phyloP scores from a whole-genome alignment of 2,113 vertebrate genomes.

The Synchiropus splendidus region DNA sequence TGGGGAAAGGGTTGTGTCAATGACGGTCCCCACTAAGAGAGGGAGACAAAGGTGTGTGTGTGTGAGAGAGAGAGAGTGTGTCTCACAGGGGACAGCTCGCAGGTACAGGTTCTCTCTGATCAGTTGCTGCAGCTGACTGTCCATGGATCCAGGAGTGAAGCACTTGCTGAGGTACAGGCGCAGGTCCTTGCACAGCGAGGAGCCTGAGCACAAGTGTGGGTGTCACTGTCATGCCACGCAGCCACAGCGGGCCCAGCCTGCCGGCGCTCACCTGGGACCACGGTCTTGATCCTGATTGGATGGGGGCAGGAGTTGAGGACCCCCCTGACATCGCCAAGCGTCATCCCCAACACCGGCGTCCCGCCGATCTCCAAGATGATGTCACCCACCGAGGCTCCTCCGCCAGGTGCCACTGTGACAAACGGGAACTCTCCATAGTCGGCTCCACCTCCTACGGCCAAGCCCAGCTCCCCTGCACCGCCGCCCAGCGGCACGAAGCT shows the following conservation, averaged over 20 bases:
- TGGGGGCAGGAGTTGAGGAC: conserved; percentile 72
- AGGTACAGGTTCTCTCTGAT: conserved; percentile 73
- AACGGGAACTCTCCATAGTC: conserved; percentile 74
- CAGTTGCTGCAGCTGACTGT: conserved; percentile 72
- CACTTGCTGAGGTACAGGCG: conserved; percentile 72
- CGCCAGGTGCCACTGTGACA: conserved; percentile 64
- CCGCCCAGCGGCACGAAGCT: conserved; percentile 66
- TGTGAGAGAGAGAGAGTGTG: conserved; percentile 5
- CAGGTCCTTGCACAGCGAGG: conserved; percentile 70
- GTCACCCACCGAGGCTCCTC: conserved; percentile 64
- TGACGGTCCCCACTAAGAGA: too few relatives aligned
- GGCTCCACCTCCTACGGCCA: conserved; percentile 67
- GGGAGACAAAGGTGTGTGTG: conserved; percentile 6
- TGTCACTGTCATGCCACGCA: background rate
- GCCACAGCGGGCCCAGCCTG: too few relatives aligned
- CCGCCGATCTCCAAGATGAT: conserved; percentile 71
- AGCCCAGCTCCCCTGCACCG: conserved; percentile 63
- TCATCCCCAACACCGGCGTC: conserved; percentile 69
- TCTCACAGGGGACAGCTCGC: conserved; percentile 67
- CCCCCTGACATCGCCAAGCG: conserved; percentile 70
- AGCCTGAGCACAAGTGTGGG: conserved; percentile 35
- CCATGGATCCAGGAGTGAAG: conserved; percentile 68
- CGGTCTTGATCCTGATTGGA: conserved; percentile 72
- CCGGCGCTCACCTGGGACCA: conserved; percentile 57
- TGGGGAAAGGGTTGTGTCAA: too few relatives aligned